Percentiles rank a stretch among this genome's conserved stretches.
phyloP scores from a whole-genome alignment of 2,888 invertebrate species.

The Mimachlamys varia region DNA sequence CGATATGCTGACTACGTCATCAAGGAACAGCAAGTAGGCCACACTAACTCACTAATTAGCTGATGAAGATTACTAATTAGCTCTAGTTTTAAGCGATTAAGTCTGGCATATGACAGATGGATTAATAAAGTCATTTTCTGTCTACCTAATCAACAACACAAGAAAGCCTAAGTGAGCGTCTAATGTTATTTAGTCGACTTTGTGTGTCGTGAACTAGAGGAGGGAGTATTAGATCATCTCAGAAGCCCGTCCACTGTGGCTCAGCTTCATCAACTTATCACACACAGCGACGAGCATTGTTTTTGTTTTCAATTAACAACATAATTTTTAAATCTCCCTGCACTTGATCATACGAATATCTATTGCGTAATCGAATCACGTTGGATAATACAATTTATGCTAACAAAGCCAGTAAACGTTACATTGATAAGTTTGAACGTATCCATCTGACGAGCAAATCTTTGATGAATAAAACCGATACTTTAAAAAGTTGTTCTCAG shows the following conservation, averaged over 20 bases:
- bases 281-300: slow-evolving; percentile 8
- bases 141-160: slow-evolving; percentile 34
- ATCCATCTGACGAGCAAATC: not conserved
- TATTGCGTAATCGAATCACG: slow-evolving; percentile 7
- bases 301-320: slow-evolving; percentile 18
- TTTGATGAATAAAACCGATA: slow-evolving; percentile 15
- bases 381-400: slow-evolving; percentile 24
- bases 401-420: not conserved
- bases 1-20: not conserved
- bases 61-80: slow-evolving; percentile 18
- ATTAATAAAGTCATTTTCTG: slow-evolving; percentile 9
- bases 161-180: not conserved
- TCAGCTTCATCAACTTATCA: not conserved
- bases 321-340: slow-evolving; percentile 7
- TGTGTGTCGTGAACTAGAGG: not conserved
- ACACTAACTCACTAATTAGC: not conserved
- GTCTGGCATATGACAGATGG: slow-evolving; percentile 29
- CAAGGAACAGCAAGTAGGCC: not conserved
- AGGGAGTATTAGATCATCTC: slow-evolving; percentile 29
- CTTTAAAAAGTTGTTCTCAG: not conserved
- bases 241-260: not conserved
- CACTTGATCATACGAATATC: slow-evolving; percentile 20
- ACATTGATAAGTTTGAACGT: slow-evolving; percentile 5
- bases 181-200: not conserved
- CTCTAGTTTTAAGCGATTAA: slow-evolving; percentile 19